Evolutionary conservation across 1,140 invertebrate genomes (phyloP), one percentile per base, ranked within the genome.

Genomic region (Zaprionus ghesquierei): DNA sequence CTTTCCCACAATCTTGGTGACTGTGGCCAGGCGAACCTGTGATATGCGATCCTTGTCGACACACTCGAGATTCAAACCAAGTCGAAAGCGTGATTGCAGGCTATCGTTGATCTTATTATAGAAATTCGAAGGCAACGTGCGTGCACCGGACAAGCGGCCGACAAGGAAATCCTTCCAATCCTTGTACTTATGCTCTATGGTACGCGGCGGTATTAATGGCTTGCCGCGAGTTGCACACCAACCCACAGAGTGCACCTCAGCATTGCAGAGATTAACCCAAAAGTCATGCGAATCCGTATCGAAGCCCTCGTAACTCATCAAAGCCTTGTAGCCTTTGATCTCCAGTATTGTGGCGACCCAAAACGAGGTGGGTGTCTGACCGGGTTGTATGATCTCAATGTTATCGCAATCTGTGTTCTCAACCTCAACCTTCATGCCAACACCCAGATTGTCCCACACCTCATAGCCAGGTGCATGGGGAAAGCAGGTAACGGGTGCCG

Each of bases 101-200:
- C 95, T 97, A 56, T 97, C 96, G 77, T 94, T 95, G 18, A 98
- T 95, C 94, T 98, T 98, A 79, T 94, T 95, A 81, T 97, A 96
- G 93, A 98, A 99, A 92, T 98, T 97, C 12, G 96, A 96, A 3
- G 98, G 98, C 59, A 99, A 93, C 13, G 98, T 99, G 65, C 97
- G 93, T 15, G 98, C 97, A n/a, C 98, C 97, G 0, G 98, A 98
- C 53, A 99, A 93, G 73, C 97, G 94, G 84, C 96, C 96, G 59
- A 98, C 96, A 27, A 99, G 92, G 92, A 98, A 99, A 85, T 97
- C 97, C 92, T 98, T 98, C 98, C 98, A 99, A 93, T 99, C 98
- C 80, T 94, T 95, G 92, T 98, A 97, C 93, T 98, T 98, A 87
- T 97, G 95, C 92, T 98, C 96, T 79, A 97, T 97, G 53, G 94